Evolutionary conservation across 1,140 invertebrate genomes (phyloP).

Genomic region (Araneus ventricosus): DNA sequence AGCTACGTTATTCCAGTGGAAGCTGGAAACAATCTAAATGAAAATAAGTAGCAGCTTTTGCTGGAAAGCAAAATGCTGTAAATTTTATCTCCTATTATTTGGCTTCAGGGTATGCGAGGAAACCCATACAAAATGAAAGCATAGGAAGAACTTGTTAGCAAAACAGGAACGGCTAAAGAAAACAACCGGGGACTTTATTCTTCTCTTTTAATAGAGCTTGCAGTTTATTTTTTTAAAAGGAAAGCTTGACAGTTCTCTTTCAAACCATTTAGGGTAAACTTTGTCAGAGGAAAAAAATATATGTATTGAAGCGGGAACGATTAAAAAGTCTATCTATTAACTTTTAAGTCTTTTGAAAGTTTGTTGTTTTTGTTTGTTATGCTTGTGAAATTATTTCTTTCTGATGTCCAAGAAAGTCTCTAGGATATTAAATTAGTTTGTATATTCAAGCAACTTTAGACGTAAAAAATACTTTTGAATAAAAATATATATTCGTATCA

Average conservation of each 20-base stretch:
- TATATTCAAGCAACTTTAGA: no score
- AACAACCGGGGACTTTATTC: not conserved
- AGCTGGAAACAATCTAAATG: constrained; percentile 42
- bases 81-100: constrained; percentile 56
- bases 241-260: constrained; percentile 7
- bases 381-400: not conserved
- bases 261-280: not conserved
- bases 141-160: constrained; percentile 13
- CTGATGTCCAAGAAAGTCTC: not conserved
- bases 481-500: no score
- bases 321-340: constrained; percentile 23
- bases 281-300: not conserved
- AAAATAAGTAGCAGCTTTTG: constrained; percentile 45
- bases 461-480: no score
- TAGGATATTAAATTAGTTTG: no score
- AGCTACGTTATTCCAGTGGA: not conserved
- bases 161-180: not conserved
- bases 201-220: constrained; percentile 19
- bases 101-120: not conserved
- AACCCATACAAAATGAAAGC: constrained; percentile 1
- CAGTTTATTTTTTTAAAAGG: not conserved
- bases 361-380: not conserved
- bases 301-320: not conserved
- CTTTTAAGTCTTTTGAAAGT: not conserved
- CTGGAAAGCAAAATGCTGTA: constrained; percentile 32